phyloP scores from a whole-genome alignment of 2,888 invertebrate genomes.

The Thelaira solivaga region DNA sequence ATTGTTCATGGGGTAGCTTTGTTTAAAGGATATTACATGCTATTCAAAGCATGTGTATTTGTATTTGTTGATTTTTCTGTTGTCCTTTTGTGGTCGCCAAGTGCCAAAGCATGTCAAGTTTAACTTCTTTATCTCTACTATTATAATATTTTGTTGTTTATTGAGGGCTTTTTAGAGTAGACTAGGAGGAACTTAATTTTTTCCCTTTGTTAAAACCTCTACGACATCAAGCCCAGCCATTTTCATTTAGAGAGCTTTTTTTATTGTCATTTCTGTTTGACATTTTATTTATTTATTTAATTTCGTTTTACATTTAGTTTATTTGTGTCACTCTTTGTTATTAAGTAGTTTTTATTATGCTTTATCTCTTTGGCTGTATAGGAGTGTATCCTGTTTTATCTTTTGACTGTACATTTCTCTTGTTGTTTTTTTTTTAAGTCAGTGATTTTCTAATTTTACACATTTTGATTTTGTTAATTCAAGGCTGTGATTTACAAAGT shows the following conservation, averaged over 20 bases:
- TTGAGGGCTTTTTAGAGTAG: conserved; percentile 2
- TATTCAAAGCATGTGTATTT: background rate
- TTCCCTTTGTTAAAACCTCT: background rate
- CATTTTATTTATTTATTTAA: conserved; percentile 13
- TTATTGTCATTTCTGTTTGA: conserved; percentile 28
- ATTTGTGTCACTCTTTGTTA: background rate
- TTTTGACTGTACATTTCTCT: background rate
- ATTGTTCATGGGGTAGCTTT: too few species aligned
- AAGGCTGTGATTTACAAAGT: conserved; percentile 35
- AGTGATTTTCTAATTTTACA: conserved; percentile 53
- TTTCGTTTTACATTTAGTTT: background rate
- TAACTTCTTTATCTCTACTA: conserved; percentile 43
- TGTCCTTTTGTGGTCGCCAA: conserved; percentile 61
- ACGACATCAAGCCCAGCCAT: conserved; percentile 2
- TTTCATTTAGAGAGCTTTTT: conserved; percentile 6
- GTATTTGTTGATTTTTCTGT: conserved; percentile 8
- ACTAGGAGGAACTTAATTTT: too few species aligned
- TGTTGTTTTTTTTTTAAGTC: background rate
- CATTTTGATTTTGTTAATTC: conserved; percentile 49
- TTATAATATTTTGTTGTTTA: conserved; percentile 7
- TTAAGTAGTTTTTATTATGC: background rate
- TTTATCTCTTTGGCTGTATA: background rate
- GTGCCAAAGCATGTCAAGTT: conserved; percentile 54
- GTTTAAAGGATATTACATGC: too few species aligned
- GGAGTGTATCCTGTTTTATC: background rate